Base-by-base conservation (phyloP, 2,797 vertebrate genomes). In the Melanotaenia trifasciata region DNA sequence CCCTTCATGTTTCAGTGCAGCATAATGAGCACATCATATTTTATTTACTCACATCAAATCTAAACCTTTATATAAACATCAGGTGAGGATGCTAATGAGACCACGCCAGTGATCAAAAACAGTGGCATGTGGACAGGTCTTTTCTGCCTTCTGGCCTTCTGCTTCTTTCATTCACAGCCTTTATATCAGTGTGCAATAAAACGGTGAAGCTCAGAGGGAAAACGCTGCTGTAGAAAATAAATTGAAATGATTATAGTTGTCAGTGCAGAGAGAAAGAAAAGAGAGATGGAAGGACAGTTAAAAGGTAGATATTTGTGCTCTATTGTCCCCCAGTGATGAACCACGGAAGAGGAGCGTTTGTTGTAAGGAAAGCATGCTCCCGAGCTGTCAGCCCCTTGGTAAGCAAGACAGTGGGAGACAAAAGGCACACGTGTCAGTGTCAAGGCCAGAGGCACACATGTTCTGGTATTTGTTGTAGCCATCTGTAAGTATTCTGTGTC, bases 371-470 rank as follows among this genome's bases (percentile, higher is more conserved):
- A 86, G 70, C 67, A 80, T 88, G 84, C 78, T 84, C 81, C 64
- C 18, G 53, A 86, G 88, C 84, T 85, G 84, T 89, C 84, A 85
- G 80, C 63, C 67, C 40, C 5, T 74, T 73, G 76, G 78, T 81
- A 83, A 43, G 65, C 82, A 84, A 76, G 81, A 79, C 72, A 75
- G 76, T 70, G 66, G 67, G 72, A 92, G 79, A 92, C 89, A 92
- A 90, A 89, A 84, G 67, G 70, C 77, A 76, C 84, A 64, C 70
- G 60, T 28, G 65, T 54, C 9, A 38, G 76, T 75, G 78, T 83
- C 77, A 87, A 83, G 78, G 80, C 70, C 75, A 70, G 40, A 10
- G 0, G 22, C 70, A 58, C 70, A 65, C 67, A 53, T 30, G 40
- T 26, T 2, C 2, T 26, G 26, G 26, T 26, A 26, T 26, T 26